Percentiles rank a stretch among this genome's conserved stretches.
Evolutionary conservation across 2,113 vertebrate genomes (phyloP).

Genomic region (Rhabdornis inornatus): DNA sequence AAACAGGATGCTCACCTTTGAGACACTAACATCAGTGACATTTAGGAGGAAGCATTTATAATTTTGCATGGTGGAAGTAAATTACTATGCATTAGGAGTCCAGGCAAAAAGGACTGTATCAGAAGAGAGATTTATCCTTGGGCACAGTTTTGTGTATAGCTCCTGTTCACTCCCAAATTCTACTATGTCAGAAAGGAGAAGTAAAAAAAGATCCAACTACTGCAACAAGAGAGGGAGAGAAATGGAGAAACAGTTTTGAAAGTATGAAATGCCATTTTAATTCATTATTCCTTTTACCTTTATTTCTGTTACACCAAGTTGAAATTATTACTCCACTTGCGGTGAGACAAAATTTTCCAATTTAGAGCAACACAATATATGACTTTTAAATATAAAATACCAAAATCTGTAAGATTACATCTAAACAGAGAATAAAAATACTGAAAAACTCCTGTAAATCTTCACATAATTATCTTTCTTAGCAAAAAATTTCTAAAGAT

Average conservation of each 20-base stretch:
- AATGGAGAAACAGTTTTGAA: background rate
- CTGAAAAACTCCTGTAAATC: background rate
- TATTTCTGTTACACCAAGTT: background rate
- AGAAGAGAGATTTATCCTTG: background rate
- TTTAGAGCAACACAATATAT: background rate
- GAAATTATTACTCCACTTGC: background rate
- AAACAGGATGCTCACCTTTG: constrained; percentile 7
- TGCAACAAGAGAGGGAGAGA: background rate
- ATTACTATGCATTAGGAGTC: constrained; percentile 1
- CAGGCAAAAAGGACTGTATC: background rate
- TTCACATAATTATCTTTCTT: background rate
- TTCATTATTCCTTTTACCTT: background rate
- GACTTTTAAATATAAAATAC: background rate
- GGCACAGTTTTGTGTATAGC: background rate
- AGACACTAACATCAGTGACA: constrained; percentile 61
- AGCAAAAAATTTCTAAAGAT: background rate
- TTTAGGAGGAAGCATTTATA: constrained; percentile 46
- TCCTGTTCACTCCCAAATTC: background rate
- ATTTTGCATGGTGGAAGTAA: constrained; percentile 24
- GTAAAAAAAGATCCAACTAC: background rate
- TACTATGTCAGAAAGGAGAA: background rate
- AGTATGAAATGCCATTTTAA: background rate
- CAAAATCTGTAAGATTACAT: background rate
- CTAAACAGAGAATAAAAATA: background rate
- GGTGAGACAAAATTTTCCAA: background rate